phyloP scores from a whole-genome alignment of 2,113 vertebrate species.

The Sceloporus tristichus region DNA sequence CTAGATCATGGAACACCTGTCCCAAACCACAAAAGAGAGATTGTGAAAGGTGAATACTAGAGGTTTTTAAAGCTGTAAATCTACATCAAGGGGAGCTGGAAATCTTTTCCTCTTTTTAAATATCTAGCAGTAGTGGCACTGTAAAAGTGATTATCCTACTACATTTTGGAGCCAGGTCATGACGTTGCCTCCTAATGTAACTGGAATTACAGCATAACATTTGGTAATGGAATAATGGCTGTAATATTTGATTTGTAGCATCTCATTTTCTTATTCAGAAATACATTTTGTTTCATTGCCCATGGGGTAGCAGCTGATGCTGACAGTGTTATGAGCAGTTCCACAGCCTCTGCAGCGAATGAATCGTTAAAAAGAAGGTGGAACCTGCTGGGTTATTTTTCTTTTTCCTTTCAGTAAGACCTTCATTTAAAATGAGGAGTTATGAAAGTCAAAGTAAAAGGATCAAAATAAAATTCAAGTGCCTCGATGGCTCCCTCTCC shows the following conservation, averaged over 20 bases:
- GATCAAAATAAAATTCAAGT: constrained; percentile 21
- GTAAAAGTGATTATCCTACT: not conserved
- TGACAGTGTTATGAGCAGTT: not conserved
- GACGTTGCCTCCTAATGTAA: constrained; percentile 1
- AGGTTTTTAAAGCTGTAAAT: not conserved
- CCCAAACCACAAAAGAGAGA: not conserved
- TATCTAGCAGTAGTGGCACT: not conserved
- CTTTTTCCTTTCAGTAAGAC: not conserved
- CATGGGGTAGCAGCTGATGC: not conserved
- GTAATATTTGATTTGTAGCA: not conserved
- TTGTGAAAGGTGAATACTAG: not conserved
- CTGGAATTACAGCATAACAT: not conserved
- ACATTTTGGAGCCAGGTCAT: not conserved
- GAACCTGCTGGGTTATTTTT: constrained; percentile 16
- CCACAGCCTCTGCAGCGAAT: not conserved
- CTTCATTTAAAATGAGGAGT: constrained; percentile 28
- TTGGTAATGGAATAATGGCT: constrained; percentile 18
- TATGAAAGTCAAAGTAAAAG: constrained; percentile 12
- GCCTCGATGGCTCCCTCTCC: not conserved
- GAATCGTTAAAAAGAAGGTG: constrained; percentile 9
- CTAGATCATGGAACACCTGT: not conserved
- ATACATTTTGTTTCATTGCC: not conserved
- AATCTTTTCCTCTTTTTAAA: not conserved
- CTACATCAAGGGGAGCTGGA: not conserved
- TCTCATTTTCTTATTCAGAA: not conserved